Conservation (phyloP, 2,888 invertebrate species). For the Rhagium mordax region DNA sequence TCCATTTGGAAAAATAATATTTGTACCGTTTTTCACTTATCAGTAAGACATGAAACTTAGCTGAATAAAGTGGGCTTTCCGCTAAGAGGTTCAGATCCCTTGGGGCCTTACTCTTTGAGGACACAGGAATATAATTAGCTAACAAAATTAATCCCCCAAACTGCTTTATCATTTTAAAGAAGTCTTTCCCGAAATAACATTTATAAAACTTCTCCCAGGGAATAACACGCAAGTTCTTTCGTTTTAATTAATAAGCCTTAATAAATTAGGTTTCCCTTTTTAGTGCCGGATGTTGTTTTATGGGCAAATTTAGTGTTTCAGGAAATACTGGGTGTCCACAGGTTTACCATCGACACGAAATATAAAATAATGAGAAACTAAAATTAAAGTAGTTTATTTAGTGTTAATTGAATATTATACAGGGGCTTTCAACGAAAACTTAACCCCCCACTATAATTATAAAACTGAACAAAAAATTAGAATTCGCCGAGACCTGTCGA, state of each 20-base stretch:
- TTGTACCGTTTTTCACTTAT: background rate
- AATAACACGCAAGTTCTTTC: background rate
- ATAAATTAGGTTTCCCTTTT: background rate
- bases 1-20: no score
- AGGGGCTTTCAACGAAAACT: no score
- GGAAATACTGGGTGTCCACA: no score
- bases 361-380: no score
- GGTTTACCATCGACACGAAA: no score
- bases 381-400: no score
- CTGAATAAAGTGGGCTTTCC: background rate
- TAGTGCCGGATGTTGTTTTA: background rate
- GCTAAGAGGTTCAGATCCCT: background rate
- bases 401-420: no score
- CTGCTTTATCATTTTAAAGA: background rate
- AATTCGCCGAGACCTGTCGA: no score
- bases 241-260: background rate
- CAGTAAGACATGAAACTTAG: background rate
- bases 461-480: no score
- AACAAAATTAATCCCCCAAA: constrained; percentile 10
- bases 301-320: background rate
- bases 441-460: no score
- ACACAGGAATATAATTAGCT: background rate
- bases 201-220: background rate
- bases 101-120: background rate
- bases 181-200: background rate